Conservation (phyloP, 1,140 invertebrate species). For the Eulimnadia texana region DNA sequence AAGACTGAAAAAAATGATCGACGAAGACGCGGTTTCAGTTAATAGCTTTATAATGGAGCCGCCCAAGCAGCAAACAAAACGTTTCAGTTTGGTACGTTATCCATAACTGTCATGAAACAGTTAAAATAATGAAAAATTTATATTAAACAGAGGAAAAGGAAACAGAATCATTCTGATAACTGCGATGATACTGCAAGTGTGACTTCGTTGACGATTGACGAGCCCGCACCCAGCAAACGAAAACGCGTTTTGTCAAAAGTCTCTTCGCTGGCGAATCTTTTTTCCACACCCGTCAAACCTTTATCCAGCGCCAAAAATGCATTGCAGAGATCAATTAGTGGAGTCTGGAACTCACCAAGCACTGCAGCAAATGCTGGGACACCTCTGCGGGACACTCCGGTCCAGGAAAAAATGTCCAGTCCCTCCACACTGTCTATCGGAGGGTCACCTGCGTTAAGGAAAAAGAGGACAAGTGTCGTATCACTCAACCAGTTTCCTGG, state of each 20-base stretch:
- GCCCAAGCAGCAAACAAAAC: constrained; percentile 21
- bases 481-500: constrained; percentile 14
- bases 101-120: neutral
- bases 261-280: constrained; percentile 27
- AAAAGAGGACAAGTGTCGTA: constrained; percentile 9
- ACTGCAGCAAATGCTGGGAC: constrained; percentile 23
- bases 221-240: constrained; percentile 24
- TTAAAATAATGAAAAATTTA: neutral
- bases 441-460: constrained; percentile 24
- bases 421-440: constrained; percentile 10
- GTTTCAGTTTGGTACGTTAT: constrained; percentile 29
- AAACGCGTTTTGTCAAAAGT: constrained; percentile 30
- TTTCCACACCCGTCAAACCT: constrained; percentile 22
- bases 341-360: constrained; percentile 24
- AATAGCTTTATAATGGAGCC: constrained; percentile 30
- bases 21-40: constrained; percentile 24
- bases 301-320: constrained; percentile 23
- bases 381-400: constrained; percentile 16
- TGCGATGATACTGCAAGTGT: constrained; percentile 29
- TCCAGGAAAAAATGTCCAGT: neutral
- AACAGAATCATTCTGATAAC: constrained; percentile 29
- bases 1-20: constrained; percentile 1
- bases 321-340: constrained; percentile 26
- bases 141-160: constrained; percentile 28
- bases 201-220: constrained; percentile 25